Evolutionary conservation across 1,140 invertebrate genomes (phyloP).

Genomic region (Branchinecta lindahli): DNA sequence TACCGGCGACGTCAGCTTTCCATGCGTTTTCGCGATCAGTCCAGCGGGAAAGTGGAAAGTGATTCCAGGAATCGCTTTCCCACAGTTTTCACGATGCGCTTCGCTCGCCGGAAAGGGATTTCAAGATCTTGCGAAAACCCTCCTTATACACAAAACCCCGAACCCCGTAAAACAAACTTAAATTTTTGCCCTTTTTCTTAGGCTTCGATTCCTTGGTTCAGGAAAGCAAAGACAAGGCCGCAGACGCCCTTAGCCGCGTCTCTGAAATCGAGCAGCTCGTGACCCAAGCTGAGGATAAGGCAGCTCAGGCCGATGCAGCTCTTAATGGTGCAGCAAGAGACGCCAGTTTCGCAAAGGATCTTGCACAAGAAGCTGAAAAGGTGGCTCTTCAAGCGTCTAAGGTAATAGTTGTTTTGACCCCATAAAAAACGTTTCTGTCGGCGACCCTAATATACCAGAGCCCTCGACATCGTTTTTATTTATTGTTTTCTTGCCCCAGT

Average conservation of each 20-base stretch:
- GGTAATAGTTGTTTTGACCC: slow-evolving; percentile 33
- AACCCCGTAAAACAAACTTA: too few species aligned
- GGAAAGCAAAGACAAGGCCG: slow-evolving; percentile 51
- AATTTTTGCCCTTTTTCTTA: slow-evolving; percentile 29
- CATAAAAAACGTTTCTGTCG: neutral
- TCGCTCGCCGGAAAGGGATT: too few species aligned
- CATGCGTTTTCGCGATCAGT: too few species aligned
- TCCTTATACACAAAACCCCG: too few species aligned
- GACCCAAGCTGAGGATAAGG: slow-evolving; percentile 43
- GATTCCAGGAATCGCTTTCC: too few species aligned
- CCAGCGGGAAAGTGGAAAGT: too few species aligned
- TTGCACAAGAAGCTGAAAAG: slow-evolving; percentile 58
- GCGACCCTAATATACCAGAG: neutral
- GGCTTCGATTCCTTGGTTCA: slow-evolving; percentile 80
- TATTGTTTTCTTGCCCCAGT: too few species aligned
- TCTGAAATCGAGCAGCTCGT: slow-evolving; percentile 44
- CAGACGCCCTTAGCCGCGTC: slow-evolving; percentile 46
- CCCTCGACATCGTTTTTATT: too few species aligned
- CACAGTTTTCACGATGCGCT: too few species aligned
- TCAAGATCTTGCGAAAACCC: too few species aligned
- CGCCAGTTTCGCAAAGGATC: slow-evolving; percentile 53
- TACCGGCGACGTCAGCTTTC: too few species aligned
- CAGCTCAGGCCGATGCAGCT: slow-evolving; percentile 37
- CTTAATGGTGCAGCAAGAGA: slow-evolving; percentile 55
- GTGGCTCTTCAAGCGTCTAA: slow-evolving; percentile 52